A percentile compares a stretch with the other conserved stretches of the same genome.
These are phyloP conservation scores for Drosophila affinis DNA, from an alignment of 2,888 invertebrate genomes.

Conservation along the genomic window DNA sequence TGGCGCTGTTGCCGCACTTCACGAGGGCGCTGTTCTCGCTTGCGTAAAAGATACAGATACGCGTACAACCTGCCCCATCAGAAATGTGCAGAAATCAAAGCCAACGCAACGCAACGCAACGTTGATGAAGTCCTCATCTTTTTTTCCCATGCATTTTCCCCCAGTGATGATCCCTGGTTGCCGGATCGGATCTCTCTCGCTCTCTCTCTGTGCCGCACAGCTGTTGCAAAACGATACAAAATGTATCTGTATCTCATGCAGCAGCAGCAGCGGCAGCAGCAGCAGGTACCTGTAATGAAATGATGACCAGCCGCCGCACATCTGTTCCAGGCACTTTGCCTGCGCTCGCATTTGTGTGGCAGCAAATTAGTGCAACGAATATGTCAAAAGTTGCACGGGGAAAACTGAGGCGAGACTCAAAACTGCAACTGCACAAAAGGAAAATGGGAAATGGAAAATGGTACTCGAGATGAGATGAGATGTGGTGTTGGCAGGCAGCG, in stretches of 20 bases:
- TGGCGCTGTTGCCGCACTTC: slow-evolving; percentile 37
- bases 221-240: slow-evolving; percentile 59
- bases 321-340: background rate
- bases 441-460: background rate
- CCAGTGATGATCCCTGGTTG: background rate
- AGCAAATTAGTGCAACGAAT: slow-evolving; percentile 61
- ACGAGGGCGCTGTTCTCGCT: background rate
- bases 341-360: slow-evolving; percentile 14
- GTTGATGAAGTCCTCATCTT: slow-evolving; percentile 24
- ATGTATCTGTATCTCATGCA: slow-evolving; percentile 55
- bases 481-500: slow-evolving; percentile 32
- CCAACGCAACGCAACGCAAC: slow-evolving; percentile 16
- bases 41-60: background rate
- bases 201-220: slow-evolving; percentile 53
- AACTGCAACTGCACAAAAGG: background rate
- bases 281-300: slow-evolving; percentile 52
- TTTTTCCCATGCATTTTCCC: background rate
- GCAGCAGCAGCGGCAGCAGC: slow-evolving; percentile 31
- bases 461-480: background rate
- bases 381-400: slow-evolving; percentile 48
- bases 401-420: slow-evolving; percentile 10
- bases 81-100: slow-evolving; percentile 27
- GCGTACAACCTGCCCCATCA: slow-evolving; percentile 13
- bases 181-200: slow-evolving; percentile 15
- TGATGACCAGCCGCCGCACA: background rate